Evolutionary conservation across 2,888 invertebrate genomes (phyloP).

Genomic region (Parnassius glacialis): DNA sequence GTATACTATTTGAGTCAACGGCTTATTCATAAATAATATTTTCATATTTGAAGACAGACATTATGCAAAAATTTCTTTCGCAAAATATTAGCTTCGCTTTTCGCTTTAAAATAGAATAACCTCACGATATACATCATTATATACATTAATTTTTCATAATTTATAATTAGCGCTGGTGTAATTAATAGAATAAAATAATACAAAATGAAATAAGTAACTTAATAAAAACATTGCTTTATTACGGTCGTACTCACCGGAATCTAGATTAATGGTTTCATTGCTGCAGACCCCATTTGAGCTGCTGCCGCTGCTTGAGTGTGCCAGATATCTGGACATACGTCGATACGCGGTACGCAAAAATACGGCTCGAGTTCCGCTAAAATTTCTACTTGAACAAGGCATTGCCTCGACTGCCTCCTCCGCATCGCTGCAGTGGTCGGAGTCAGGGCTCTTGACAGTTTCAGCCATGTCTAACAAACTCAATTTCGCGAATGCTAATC

Average conservation of each 20-base stretch:
- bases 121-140: no score
- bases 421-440: constrained; percentile 27
- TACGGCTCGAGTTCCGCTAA: background rate
- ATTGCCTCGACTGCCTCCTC: constrained; percentile 26
- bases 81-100: background rate
- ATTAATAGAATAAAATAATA: background rate
- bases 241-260: constrained; percentile 7
- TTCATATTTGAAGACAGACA: background rate
- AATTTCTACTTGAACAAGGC: background rate
- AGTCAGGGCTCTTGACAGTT: constrained; percentile 15
- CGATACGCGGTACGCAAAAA: constrained; percentile 11
- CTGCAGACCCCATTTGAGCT: background rate
- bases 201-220: background rate
- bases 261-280: background rate
- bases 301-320: constrained; percentile 3
- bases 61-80: background rate
- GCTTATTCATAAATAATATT: background rate
- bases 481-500: background rate
- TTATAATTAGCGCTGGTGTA: no score
- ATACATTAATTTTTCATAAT: no score
- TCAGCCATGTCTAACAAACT: background rate
- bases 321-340: constrained; percentile 6
- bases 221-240: background rate
- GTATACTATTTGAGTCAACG: background rate
- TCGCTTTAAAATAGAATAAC: no score